Base-by-base conservation (phyloP, 2,113 vertebrate species). In the Burhinus bistriatus region DNA sequence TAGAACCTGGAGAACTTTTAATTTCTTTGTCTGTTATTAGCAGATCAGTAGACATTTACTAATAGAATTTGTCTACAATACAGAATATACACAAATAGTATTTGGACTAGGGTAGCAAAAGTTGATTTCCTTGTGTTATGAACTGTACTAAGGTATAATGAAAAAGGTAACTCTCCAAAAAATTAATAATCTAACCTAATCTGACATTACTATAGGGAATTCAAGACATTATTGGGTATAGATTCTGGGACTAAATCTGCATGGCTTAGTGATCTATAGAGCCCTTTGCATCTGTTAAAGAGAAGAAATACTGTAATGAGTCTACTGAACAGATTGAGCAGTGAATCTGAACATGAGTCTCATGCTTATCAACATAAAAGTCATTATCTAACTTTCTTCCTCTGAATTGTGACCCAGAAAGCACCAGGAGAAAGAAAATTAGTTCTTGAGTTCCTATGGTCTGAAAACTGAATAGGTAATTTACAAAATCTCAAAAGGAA, bases 321-420 rank as follows among this genome's bases (percentile, higher is more conserved):
- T 68, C 21, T 71, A 42, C 27, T 62, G 52, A 85, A 82, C 18
- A 58, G 32, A 62, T 78, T 82, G 45, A 45, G 19, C 15, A 42
- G 64, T 70, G 59, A 61, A 73, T 77, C 20, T 77, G 71, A 77
- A n/a, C 34, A 18, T 5, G 20, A 68, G 12, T 59, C 38, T 76
- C 29, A 55, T 80, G 38, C 15, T 81, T 45, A 57, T 69, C 77
- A 32, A 27, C 11, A 32, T 73, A 34, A 40, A 83, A 81, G 70
- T 73, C 52, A 84, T 76, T 89, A 87, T 87, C 36, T 62, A 79
- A 38, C 44, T 83, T 91, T 92, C 75, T 85, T 88, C 58, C 76
- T 91, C 80, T 72, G 58, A 94, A 62, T 36, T 94, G 49, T 72
- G 62, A 90, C 83, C 66, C 58, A 83, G 62, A 96, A 94, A 94